Evolutionary conservation across 1,140 invertebrate genomes (phyloP).

Genomic region (Drosophila paulistorum): DNA sequence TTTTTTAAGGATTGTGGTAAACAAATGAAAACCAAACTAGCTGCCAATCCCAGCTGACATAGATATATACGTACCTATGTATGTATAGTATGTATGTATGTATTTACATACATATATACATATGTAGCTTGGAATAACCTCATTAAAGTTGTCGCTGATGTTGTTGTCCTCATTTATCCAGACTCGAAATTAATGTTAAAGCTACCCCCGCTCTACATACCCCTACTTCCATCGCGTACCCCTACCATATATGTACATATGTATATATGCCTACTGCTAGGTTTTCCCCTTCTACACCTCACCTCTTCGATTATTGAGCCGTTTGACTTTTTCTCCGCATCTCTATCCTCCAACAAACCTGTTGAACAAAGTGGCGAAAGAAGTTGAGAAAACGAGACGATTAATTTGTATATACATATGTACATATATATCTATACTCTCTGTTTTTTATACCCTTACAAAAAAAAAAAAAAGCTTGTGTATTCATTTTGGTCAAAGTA

Average conservation of each 20-base stretch:
- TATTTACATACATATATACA: conserved; percentile 29
- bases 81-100: not conserved
- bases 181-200: conserved; percentile 51
- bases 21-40: conserved; percentile 20
- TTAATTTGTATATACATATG: conserved; percentile 26
- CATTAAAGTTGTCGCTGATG: conserved; percentile 74
- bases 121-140: conserved; percentile 64
- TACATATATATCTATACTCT: conserved; percentile 12
- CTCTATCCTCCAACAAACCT: conserved; percentile 54
- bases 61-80: conserved; percentile 19
- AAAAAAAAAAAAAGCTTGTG: not conserved
- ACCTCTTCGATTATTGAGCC: conserved; percentile 69
- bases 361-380: conserved; percentile 68
- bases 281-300: too few species aligned
- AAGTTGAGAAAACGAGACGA: conserved; percentile 25
- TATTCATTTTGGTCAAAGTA: not conserved
- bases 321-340: conserved; percentile 69
- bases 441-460: not conserved
- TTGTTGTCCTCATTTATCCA: conserved; percentile 77
- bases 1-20: conserved; percentile 27
- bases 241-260: not conserved
- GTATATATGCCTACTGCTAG: not conserved
- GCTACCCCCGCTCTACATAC: conserved; percentile 8
- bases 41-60: conserved; percentile 58
- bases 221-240: too few species aligned